These are phyloP conservation scores for Chaenocephalus aceratus DNA, from an alignment of 2,113 vertebrate species.

Conservation along the genomic window DNA sequence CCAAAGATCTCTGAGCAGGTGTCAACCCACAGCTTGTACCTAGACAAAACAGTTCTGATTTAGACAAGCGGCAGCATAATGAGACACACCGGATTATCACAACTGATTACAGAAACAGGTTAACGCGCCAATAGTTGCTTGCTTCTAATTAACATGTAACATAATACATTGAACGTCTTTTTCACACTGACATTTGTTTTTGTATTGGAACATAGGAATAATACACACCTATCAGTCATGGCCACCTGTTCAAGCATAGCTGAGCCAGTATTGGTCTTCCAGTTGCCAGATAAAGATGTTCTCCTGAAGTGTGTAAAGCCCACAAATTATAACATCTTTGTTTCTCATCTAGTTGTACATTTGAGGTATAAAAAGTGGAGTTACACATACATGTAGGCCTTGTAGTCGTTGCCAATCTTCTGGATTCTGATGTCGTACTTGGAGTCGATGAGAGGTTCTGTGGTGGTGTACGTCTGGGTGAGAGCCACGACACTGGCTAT, in stretches of 20 bases:
- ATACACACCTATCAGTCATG: constrained; percentile 95
- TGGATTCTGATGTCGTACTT: constrained; percentile 99
- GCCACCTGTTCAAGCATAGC: constrained; percentile 99
- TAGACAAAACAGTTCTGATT: constrained; percentile 56
- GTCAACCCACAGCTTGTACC: constrained; percentile 98
- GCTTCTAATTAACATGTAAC: not conserved
- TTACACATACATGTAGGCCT: constrained; percentile 93
- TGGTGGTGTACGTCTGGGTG: constrained; percentile 97
- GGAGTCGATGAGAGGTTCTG: constrained; percentile 96
- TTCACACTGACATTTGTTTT: not conserved
- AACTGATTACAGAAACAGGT: not conserved
- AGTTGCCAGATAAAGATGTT: constrained; percentile 98
- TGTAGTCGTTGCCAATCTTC: constrained; percentile 98
- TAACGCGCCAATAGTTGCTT: not conserved
- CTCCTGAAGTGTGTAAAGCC: constrained; percentile 85
- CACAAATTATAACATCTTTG: not conserved
- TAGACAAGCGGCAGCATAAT: not conserved
- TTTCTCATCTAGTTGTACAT: not conserved
- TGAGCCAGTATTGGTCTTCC: constrained; percentile 98
- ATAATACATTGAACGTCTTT: not conserved
- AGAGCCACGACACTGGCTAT: constrained; percentile 98
- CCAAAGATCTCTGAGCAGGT: constrained; percentile 96
- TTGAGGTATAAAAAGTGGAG: not conserved
- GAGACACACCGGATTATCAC: not conserved
- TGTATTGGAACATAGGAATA: not conserved